Percentiles rank a stretch among this genome's conserved stretches.
phyloP scores from a whole-genome alignment of 2,797 vertebrate genomes.

The Trichosurus vulpecula region DNA sequence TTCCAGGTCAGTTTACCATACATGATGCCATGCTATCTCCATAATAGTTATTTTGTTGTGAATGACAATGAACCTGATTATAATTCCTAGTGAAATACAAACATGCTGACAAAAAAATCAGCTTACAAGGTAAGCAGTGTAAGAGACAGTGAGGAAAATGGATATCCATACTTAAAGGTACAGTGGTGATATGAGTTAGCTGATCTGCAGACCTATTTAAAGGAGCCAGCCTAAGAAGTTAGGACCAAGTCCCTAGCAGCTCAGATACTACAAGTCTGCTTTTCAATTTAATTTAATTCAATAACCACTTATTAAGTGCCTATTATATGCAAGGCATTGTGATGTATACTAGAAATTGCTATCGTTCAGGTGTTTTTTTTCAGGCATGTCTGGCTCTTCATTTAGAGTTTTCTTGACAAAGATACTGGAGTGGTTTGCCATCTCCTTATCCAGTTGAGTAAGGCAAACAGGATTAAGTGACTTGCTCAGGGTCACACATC shows the following conservation, averaged over 20 bases:
- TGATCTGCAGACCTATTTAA: constrained; percentile 23
- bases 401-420: not conserved
- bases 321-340: not conserved
- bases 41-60: constrained; percentile 46
- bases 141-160: constrained; percentile 15
- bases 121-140: constrained; percentile 45
- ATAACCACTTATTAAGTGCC: not conserved
- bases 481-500: not conserved
- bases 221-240: constrained; percentile 47
- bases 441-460: not conserved
- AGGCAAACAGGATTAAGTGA: not conserved
- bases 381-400: not conserved
- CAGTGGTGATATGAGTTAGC: constrained; percentile 7
- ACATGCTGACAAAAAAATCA: constrained; percentile 35
- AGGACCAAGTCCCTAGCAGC: constrained; percentile 42
- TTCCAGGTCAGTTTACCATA: not conserved
- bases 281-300: constrained; percentile 18
- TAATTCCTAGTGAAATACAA: constrained; percentile 43
- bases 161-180: not conserved
- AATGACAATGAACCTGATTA: not conserved
- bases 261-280: constrained; percentile 27
- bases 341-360: not conserved
- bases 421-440: not conserved
- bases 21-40: not conserved
- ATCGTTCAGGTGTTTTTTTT: not conserved